Evolutionary conservation across 2,113 vertebrate genomes (phyloP), one percentile per base, ranked within the genome.

Genomic region (Romanogobio albipinnatus): DNA sequence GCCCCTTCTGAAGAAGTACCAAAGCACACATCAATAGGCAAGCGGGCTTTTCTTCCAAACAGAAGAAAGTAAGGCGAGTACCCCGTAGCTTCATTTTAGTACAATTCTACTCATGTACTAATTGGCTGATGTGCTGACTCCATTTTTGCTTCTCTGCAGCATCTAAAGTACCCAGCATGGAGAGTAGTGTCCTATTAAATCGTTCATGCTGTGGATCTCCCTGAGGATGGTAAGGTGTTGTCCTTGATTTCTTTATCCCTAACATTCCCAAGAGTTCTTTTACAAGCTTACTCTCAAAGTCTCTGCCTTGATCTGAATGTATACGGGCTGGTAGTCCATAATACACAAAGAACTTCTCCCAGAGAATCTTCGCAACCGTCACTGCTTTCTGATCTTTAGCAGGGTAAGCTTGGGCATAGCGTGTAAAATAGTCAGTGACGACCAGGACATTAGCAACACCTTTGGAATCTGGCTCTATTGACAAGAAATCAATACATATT

Each of bases 21-120:
- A 71, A 71, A 71, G 66, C 66, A 71, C 36, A 71, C 36, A 71
- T 71, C 36, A 10, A 11, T 71, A 0, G 66, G 33, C 36, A 71
- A 71, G 15, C 17, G 33, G 36, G 66, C 66, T 22, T 71, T 19
- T 10, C 68, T n/a, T 9, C 68, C 68, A 43, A 71, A 71, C 9
- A 71, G 22, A 13, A 71, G 68, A 71, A 71, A 71, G 19, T 71
- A 22, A 3, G 68, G 36, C n/a, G 68, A 43, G 68, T 71, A 71
- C 36, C 36, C 36, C 2, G 33, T 71, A 11, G 68, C 68, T 3
- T 71, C 15, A 26, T 70, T 49, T 74, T 74, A 49, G 43, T 74
- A 14, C 61, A 51, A 51, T 51, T 51, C 13, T 51, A 51, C 4
- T 11, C 47, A 74, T 73, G 70, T n/a, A 47, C 70, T 43, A 73